Conservation (phyloP, 2,797 vertebrate genomes). For the Leptodactylus fallax region DNA sequence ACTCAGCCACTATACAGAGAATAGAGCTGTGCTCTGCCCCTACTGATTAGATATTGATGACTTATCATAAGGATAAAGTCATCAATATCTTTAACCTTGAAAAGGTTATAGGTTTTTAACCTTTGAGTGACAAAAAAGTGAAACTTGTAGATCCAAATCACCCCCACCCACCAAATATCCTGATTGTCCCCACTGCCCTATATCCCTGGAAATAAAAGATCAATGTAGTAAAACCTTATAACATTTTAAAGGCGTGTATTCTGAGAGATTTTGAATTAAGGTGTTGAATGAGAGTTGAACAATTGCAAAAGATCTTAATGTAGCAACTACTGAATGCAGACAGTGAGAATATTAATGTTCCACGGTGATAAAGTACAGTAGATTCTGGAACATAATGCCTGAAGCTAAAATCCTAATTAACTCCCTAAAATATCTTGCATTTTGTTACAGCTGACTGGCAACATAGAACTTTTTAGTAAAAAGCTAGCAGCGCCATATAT, state of each 20-base stretch:
- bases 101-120: too few relatives aligned
- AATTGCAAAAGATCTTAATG: neutral
- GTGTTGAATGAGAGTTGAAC: conserved; percentile 3
- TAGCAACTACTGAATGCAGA: conserved; percentile 21
- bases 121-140: too few relatives aligned
- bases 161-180: too few relatives aligned
- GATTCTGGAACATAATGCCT: conserved; percentile 48
- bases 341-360: conserved; percentile 49
- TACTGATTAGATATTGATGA: too few relatives aligned
- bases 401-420: conserved; percentile 50
- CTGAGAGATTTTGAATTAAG: neutral
- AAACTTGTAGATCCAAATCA: too few relatives aligned
- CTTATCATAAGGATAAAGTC: too few relatives aligned
- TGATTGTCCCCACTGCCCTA: neutral
- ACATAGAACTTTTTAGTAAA: conserved; percentile 30
- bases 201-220: too few relatives aligned
- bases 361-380: conserved; percentile 40
- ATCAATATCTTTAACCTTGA: too few relatives aligned
- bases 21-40: too few relatives aligned
- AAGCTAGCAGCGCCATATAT: conserved; percentile 31
- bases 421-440: conserved; percentile 51
- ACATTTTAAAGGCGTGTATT: too few relatives aligned
- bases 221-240: too few relatives aligned
- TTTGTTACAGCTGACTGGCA: conserved; percentile 50
- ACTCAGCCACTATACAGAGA: too few relatives aligned